phyloP scores from a whole-genome alignment of 2,888 invertebrate genomes.

The Prenolepis imparis region DNA sequence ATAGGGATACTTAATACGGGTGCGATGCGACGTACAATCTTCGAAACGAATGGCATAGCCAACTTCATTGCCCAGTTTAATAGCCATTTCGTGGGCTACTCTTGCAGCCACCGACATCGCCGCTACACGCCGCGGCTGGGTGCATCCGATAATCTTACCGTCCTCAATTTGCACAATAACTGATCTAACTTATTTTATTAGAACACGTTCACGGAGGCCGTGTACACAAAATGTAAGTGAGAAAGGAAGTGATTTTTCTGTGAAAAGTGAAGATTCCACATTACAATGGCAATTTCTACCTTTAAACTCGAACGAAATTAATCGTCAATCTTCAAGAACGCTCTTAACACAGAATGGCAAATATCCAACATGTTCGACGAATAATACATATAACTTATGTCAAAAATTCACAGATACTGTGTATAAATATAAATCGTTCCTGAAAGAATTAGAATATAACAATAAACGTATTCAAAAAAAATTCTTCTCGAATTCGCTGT shows the following conservation, averaged over 20 bases:
- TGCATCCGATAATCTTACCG: slow-evolving; percentile 97
- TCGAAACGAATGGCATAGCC: slow-evolving; percentile 98
- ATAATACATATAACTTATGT: slow-evolving; percentile 41
- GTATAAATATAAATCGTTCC: slow-evolving; percentile 68
- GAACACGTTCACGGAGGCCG: not conserved
- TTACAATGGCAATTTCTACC: slow-evolving; percentile 35
- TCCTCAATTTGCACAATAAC: slow-evolving; percentile 85
- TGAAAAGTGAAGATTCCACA: slow-evolving; percentile 63
- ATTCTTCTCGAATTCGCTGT: too few relatives aligned
- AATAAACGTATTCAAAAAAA: too few relatives aligned
- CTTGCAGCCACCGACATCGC: slow-evolving; percentile 99
- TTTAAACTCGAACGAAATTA: not conserved
- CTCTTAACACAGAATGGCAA: not conserved
- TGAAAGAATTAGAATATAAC: slow-evolving; percentile 63
- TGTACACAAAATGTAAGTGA: slow-evolving; percentile 7
- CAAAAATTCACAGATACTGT: slow-evolving; percentile 62
- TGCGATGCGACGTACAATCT: slow-evolving; percentile 99
- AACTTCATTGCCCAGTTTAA: slow-evolving; percentile 97
- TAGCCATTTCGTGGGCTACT: slow-evolving; percentile 99
- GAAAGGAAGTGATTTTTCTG: slow-evolving; percentile 41
- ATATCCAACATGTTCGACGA: not conserved
- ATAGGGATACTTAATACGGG: slow-evolving; percentile 98
- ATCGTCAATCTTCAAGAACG: not conserved
- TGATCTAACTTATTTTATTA: not conserved
- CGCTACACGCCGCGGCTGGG: slow-evolving; percentile 97